A percentile compares a stretch with the other conserved stretches of the same genome.
phyloP scores from a whole-genome alignment of 2,888 invertebrate genomes.

The Lumbricus terrestris region DNA sequence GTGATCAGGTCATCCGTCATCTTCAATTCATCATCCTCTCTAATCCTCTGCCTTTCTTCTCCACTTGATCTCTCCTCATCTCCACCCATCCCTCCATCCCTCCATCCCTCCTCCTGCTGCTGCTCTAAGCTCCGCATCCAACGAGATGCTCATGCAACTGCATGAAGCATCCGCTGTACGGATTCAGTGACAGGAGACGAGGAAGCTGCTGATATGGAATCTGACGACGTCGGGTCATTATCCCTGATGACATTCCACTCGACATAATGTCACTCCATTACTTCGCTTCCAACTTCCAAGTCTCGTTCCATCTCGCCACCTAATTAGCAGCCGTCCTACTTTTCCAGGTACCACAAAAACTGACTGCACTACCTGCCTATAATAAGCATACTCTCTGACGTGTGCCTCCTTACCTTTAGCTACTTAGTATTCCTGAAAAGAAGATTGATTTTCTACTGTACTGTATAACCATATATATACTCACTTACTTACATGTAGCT shows the following conservation, averaged over 20 bases:
- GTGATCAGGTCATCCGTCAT: not conserved
- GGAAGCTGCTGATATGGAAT: not conserved
- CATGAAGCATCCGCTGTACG: not conserved
- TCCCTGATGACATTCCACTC: not conserved
- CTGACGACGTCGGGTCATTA: conserved; percentile 3
- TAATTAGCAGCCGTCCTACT: not conserved
- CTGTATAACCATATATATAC: too few relatives aligned
- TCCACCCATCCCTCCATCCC: not conserved
- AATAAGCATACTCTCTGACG: too few relatives aligned
- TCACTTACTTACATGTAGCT: too few relatives aligned
- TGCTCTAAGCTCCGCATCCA: not conserved
- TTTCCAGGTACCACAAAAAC: not conserved
- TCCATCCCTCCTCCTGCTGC: not conserved
- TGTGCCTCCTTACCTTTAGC: not conserved
- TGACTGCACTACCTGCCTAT: not conserved
- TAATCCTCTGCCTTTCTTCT: not conserved
- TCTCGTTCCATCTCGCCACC: not conserved
- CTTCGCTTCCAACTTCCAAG: not conserved
- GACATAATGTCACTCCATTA: not conserved
- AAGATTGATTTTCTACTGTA: too few relatives aligned
- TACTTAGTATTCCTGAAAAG: too few relatives aligned
- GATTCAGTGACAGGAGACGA: not conserved
- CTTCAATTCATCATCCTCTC: not conserved
- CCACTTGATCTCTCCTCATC: not conserved
- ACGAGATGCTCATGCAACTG: not conserved